Evolutionary conservation across 1,140 invertebrate species (phyloP).

Genomic region (Cylas formicarius): DNA sequence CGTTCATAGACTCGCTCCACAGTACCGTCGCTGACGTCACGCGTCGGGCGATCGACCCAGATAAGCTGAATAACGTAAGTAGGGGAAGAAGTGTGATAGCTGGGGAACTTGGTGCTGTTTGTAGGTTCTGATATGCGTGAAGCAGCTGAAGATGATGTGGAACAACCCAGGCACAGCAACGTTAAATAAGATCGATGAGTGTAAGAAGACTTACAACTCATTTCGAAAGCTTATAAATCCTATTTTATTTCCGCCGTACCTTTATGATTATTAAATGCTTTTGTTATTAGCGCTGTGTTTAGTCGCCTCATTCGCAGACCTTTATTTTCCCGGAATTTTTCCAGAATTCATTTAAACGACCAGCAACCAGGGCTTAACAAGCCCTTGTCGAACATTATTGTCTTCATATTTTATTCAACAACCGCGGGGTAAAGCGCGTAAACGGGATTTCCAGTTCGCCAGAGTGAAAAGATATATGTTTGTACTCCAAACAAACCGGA

Average conservation of each 20-base stretch:
- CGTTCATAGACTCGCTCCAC: conserved; percentile 28
- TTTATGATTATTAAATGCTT: conserved; percentile 18
- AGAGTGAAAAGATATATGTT: no score
- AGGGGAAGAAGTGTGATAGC: not conserved
- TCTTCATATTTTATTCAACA: no score
- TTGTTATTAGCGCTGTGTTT: no score
- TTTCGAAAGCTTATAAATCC: conserved; percentile 20
- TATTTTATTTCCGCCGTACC: conserved; percentile 22
- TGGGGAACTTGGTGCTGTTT: conserved; percentile 1
- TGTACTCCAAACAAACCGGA: no score
- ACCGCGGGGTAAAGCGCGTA: no score
- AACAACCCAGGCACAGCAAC: conserved; percentile 15
- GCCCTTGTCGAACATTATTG: no score
- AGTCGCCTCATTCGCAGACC: no score
- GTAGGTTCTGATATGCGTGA: conserved; percentile 24
- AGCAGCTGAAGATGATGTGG: conserved; percentile 26
- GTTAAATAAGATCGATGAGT: conserved; percentile 16
- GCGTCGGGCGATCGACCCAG: conserved; percentile 12
- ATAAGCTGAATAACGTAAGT: conserved; percentile 24
- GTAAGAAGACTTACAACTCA: conserved; percentile 19
- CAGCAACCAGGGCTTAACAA: no score
- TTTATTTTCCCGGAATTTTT: no score
- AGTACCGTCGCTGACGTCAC: conserved; percentile 16
- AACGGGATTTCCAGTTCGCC: no score
- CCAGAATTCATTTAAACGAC: no score